Evolutionary conservation across 2,113 vertebrate species (phyloP).

Genomic region (Ifrita kowaldi): DNA sequence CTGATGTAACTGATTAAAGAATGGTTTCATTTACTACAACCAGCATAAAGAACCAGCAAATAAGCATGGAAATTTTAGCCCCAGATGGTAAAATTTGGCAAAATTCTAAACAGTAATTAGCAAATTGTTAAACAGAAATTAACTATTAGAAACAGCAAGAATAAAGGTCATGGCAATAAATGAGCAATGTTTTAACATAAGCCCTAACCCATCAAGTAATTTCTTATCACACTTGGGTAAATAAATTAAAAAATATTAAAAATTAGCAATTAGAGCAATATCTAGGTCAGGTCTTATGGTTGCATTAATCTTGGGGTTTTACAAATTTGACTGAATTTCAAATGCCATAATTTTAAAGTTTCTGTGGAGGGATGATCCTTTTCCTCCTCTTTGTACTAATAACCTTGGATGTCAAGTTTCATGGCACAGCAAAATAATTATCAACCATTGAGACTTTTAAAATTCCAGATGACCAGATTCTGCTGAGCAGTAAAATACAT

Average conservation of each 20-base stretch:
- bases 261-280: background rate
- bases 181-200: background rate
- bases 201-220: background rate
- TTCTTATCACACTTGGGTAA: background rate
- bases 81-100: background rate
- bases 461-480: background rate
- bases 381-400: background rate
- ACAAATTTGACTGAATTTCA: background rate
- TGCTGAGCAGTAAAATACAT: background rate
- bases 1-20: background rate
- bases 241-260: background rate
- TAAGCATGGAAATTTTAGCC: background rate
- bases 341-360: background rate
- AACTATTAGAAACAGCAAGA: background rate
- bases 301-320: background rate
- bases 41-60: background rate
- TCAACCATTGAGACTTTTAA: background rate
- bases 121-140: background rate
- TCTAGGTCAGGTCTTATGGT: background rate
- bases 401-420: background rate
- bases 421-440: background rate
- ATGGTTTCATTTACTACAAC: background rate
- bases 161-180: background rate
- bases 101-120: background rate
- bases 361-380: accelerated